Base-by-base conservation (phyloP, 2,113 vertebrate genomes). In the Myrmecophaga tridactyla region DNA sequence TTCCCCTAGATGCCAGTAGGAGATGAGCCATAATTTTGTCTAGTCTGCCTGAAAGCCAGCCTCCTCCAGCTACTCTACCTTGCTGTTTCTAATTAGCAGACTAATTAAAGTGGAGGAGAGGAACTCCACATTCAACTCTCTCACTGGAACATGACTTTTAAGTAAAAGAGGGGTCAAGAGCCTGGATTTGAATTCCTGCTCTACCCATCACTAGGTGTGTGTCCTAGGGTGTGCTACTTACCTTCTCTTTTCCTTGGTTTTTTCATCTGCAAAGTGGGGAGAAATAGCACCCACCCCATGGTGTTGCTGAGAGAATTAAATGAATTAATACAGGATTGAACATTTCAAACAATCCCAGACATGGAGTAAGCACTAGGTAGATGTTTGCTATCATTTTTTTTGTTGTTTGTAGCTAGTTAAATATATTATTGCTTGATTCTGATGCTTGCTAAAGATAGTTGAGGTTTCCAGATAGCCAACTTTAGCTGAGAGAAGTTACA, bases 201-300 rank as follows among this genome's bases (percentile, higher is more conserved):
- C 31, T 56, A 4, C 69, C 60, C 13, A 27, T 25, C 8, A 39
- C 58, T 13, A 46, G 36, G 43, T 43, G 15, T 13, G 14, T 65
- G 62, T 56, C 36, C 17, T 6, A 7, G 39, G 51, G n/a, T 8
- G 20, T 20, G 80, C 76, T 51, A n/a, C 36, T 51, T 76, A 9
- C 29, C 39, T 36, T 51, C 6, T 43, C 41, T 63, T 27, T 41
- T 53, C 29, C 63, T 77, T 34, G 2, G 41, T 69, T n/a, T 51
- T 14, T 41, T 56, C 18, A 1, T 75, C 86, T 53, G 53, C n/a
- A 6, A 51, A 63, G 48, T 29, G 8, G 63, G 31, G 39, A 17
- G 15, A 11, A 14, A 21, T 23, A 27, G 25, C 2, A 23, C 39
- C 67, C 34, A 8, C 53, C 8, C 0, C 7, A 1, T 6, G 9